These are phyloP conservation scores for Tiaroga cobitis DNA, from an alignment of 2,797 vertebrate species.

Conservation along the genomic window DNA sequence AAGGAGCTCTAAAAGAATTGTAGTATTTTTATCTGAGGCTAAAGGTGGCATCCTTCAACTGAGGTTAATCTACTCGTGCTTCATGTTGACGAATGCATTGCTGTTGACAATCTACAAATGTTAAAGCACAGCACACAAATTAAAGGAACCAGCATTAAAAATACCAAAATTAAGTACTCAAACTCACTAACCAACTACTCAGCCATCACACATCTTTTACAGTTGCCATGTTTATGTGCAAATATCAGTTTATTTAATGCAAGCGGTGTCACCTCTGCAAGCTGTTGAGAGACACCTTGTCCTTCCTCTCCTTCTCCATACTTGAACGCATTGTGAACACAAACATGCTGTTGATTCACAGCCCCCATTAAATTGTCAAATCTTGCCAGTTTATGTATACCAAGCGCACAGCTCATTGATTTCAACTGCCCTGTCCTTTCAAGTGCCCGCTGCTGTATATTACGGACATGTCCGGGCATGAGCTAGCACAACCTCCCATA, in stretches of 20 bases:
- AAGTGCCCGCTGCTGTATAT: conserved; percentile 33
- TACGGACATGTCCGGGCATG: conserved; percentile 28
- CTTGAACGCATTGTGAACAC: conserved; percentile 19
- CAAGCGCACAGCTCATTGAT: conserved; percentile 30
- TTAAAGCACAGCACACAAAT: not conserved
- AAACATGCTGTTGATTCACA: conserved; percentile 13
- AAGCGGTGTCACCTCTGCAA: conserved; percentile 3
- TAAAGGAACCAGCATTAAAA: not conserved
- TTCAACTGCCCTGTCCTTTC: conserved; percentile 2
- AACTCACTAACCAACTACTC: not conserved
- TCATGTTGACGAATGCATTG: not conserved
- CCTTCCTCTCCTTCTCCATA: conserved; percentile 42
- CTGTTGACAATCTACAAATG: not conserved
- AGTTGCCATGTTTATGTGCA: not conserved
- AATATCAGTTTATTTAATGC: conserved; percentile 33
- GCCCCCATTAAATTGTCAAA: conserved; percentile 12
- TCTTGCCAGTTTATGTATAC: conserved; percentile 36
- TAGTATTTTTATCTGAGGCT: not conserved
- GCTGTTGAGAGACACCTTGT: conserved; percentile 12
- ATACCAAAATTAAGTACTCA: not conserved
- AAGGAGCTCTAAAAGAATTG: not conserved
- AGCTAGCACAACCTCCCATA: not conserved
- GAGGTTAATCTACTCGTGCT: not conserved
- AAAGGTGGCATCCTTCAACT: not conserved
- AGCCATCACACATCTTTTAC: not conserved